phyloP scores from a whole-genome alignment of 2,888 invertebrate genomes.

The Agonopterix subpropinquella region DNA sequence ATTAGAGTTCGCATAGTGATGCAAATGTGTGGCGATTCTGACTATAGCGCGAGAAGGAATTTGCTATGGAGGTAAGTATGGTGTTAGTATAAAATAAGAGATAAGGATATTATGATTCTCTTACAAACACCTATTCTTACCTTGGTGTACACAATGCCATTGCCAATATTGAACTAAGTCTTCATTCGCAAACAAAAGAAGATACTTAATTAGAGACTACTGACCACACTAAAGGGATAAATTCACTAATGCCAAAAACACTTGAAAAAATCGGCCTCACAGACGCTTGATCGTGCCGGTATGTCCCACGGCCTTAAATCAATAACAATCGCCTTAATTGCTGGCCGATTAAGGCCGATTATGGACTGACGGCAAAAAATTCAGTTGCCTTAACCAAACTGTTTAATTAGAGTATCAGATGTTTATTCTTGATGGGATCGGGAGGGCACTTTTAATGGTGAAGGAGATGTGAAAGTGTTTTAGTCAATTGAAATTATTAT shows the following conservation, averaged over 20 bases:
- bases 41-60: slow-evolving; percentile 18
- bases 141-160: too few species aligned
- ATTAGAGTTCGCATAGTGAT: slow-evolving; percentile 56
- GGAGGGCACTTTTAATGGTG: too few species aligned
- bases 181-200: not conserved
- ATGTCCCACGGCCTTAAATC: slow-evolving; percentile 34
- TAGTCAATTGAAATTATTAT: too few species aligned
- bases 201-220: not conserved
- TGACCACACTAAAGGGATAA: not conserved
- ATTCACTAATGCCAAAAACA: not conserved
- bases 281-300: slow-evolving; percentile 28
- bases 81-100: not conserved
- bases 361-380: slow-evolving; percentile 42
- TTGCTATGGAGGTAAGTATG: not conserved
- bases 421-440: too few species aligned
- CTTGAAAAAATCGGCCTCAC: slow-evolving; percentile 25
- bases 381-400: slow-evolving; percentile 25
- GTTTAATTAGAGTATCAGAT: slow-evolving; percentile 34
- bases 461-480: too few species aligned
- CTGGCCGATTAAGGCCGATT: slow-evolving; percentile 46
- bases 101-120: too few species aligned
- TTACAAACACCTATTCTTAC: too few species aligned
- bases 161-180: too few species aligned
- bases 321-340: slow-evolving; percentile 54
- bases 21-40: slow-evolving; percentile 38